A percentile compares a stretch with the other conserved stretches of the same genome.
Conservation (phyloP, 2,113 vertebrate species). For the Petromus typicus region DNA sequence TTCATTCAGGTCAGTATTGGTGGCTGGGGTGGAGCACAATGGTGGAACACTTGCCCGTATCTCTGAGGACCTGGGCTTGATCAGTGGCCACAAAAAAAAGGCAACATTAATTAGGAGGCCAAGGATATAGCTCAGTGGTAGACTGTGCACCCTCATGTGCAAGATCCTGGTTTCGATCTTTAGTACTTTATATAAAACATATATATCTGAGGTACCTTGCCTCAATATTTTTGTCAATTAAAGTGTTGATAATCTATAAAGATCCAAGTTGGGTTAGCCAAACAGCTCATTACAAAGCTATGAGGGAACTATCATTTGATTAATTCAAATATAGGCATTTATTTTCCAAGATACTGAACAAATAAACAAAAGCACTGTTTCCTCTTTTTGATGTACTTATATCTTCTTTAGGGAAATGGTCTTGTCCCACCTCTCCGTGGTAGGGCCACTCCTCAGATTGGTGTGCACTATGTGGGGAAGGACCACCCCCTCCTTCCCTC, state of each 20-base stretch:
- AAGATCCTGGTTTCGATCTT: background rate
- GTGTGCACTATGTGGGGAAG: background rate
- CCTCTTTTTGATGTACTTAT: background rate
- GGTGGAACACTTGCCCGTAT: no score
- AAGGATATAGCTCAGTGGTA: background rate
- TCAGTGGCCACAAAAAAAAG: background rate
- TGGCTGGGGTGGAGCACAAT: no score
- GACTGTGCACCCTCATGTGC: no score
- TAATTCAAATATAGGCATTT: background rate
- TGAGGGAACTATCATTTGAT: background rate
- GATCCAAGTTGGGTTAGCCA: background rate
- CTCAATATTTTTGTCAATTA: background rate
- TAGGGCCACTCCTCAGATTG: background rate
- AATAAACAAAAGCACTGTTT: background rate
- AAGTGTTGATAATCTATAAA: background rate
- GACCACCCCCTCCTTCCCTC: no score
- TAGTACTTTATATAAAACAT: background rate
- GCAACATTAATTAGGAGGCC: no score
- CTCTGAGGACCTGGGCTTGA: background rate
- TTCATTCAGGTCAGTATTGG: background rate
- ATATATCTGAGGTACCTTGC: background rate
- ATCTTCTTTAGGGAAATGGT: background rate
- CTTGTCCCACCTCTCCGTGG: background rate
- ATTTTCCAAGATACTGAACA: slow-evolving; percentile 16
- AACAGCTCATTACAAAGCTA: background rate